A percentile compares a stretch with the other conserved stretches of the same genome.
These are phyloP conservation scores for Tenthredo distinguenda DNA, from an alignment of 2,888 invertebrate genomes.

Conservation along the genomic window DNA sequence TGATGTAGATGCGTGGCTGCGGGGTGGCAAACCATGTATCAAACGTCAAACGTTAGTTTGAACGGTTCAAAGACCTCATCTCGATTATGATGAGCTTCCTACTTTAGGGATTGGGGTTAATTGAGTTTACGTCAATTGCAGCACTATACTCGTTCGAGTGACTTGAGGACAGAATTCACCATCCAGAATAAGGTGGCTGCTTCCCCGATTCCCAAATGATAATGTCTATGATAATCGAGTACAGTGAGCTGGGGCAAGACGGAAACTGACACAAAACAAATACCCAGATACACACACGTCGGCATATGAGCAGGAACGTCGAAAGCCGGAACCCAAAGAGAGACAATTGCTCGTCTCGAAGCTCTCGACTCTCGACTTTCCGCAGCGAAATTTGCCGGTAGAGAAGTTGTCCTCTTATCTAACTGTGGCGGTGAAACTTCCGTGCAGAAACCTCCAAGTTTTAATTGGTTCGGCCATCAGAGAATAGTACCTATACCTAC, in stretches of 20 bases:
- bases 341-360: background rate
- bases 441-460: conserved; percentile 25
- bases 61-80: conserved; percentile 17
- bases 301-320: background rate
- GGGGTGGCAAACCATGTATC: background rate
- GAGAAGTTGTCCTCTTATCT: conserved; percentile 34
- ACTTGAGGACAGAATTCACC: conserved; percentile 12
- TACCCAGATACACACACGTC: background rate
- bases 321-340: background rate
- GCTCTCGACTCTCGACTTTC: conserved; percentile 10
- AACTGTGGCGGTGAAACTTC: conserved; percentile 30
- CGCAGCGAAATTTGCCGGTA: background rate
- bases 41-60: conserved; percentile 27
- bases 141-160: background rate
- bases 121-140: conserved; percentile 34
- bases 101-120: background rate
- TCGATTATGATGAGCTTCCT: conserved; percentile 16
- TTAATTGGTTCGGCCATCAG: conserved; percentile 42
- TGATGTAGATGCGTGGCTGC: background rate
- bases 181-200: conserved; percentile 17
- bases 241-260: background rate
- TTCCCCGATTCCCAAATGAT: background rate
- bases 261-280: background rate
- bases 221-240: background rate
- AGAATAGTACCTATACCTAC: background rate